phyloP scores from a whole-genome alignment of 2,113 vertebrate species.

The Etia nguti region DNA sequence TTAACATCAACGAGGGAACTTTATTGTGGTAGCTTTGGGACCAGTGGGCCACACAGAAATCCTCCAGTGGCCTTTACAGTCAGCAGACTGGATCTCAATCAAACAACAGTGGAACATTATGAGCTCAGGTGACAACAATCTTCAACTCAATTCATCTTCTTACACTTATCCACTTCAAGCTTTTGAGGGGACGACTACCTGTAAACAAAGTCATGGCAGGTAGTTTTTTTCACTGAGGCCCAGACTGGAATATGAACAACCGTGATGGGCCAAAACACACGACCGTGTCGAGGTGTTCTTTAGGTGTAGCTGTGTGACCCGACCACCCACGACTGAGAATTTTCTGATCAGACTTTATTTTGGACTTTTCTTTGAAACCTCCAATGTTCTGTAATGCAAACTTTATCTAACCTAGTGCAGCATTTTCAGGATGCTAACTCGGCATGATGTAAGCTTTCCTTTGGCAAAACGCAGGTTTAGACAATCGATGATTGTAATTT shows the following conservation, averaged over 20 bases:
- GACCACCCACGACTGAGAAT: background rate
- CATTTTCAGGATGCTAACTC: background rate
- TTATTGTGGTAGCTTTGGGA: background rate
- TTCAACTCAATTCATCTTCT: background rate
- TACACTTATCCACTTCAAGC: background rate
- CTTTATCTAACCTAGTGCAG: background rate
- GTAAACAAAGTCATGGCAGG: background rate
- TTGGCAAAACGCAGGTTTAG: background rate
- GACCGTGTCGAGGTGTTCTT: background rate
- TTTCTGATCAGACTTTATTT: background rate
- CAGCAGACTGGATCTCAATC: background rate
- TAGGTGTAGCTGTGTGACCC: background rate
- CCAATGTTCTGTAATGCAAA: too few relatives aligned
- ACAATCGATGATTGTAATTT: background rate
- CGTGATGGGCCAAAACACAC: background rate
- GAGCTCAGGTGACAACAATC: background rate
- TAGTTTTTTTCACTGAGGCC: background rate
- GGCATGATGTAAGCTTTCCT: background rate
- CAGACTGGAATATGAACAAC: background rate
- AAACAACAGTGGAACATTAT: background rate
- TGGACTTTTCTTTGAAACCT: background rate
- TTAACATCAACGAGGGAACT: background rate
- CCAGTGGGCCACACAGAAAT: background rate
- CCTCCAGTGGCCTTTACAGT: background rate
- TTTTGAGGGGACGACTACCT: background rate